phyloP scores from a whole-genome alignment of 2,797 vertebrate species.

The Stomatorhinus walkeri region DNA sequence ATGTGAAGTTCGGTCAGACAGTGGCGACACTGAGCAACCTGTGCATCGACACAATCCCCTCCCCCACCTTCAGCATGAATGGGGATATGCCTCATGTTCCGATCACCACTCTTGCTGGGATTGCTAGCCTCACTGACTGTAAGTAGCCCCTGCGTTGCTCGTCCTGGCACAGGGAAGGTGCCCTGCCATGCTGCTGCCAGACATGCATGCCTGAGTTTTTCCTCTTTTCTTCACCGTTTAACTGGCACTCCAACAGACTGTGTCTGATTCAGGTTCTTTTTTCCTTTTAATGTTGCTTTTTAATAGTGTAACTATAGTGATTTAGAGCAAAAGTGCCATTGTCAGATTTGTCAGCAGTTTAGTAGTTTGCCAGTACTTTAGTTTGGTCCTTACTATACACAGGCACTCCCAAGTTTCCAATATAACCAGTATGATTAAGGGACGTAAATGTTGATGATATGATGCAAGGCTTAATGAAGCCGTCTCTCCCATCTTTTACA shows the following conservation, averaged over 20 bases:
- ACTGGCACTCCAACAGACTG: neutral
- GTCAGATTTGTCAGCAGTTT: neutral
- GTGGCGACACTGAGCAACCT: slow-evolving; percentile 78
- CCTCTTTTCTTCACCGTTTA: neutral
- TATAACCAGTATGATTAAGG: neutral
- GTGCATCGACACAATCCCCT: slow-evolving; percentile 77
- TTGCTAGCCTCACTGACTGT: slow-evolving; percentile 99
- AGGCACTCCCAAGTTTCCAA: neutral
- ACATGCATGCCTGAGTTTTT: neutral
- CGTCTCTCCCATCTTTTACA: slow-evolving; percentile 39
- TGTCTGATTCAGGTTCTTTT: neutral
- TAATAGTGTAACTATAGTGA: neutral
- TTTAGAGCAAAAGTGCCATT: neutral
- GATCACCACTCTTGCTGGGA: slow-evolving; percentile 99
- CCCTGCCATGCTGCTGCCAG: neutral
- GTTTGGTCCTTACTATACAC: neutral
- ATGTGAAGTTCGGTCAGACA: slow-evolving; percentile 94
- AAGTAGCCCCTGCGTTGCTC: slow-evolving; percentile 54
- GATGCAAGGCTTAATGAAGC: neutral
- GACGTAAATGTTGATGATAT: neutral
- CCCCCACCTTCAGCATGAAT: slow-evolving; percentile 99
- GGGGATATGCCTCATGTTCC: slow-evolving; percentile 99
- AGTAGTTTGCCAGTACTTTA: neutral
- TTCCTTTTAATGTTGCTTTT: neutral
- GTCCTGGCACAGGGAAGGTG: too few relatives aligned